phyloP scores from a whole-genome alignment of 2,113 vertebrate species.

The Larimichthys crocea region DNA sequence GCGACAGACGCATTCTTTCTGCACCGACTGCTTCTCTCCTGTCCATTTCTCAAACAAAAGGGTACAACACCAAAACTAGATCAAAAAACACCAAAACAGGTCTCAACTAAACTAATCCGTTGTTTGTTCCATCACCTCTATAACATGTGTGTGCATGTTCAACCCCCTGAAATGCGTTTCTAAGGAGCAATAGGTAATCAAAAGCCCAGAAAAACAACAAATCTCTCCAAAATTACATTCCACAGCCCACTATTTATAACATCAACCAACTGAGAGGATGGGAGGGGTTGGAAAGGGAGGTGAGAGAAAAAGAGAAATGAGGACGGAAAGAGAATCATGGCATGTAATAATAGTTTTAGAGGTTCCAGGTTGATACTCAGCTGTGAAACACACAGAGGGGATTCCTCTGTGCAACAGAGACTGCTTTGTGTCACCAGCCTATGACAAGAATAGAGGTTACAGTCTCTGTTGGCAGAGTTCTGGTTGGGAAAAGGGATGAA shows the following conservation, averaged over 20 bases:
- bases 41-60: conserved; percentile 22
- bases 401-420: conserved; percentile 61
- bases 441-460: conserved; percentile 35
- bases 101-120: not conserved
- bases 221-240: conserved; percentile 38
- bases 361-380: conserved; percentile 57
- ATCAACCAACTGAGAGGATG: conserved; percentile 4
- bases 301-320: conserved; percentile 28
- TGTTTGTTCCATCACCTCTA: not conserved
- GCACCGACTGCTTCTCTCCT: conserved; percentile 49
- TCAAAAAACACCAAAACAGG: not conserved
- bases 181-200: not conserved
- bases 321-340: conserved; percentile 34
- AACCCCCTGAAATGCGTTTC: not conserved
- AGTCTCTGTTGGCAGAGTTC: conserved; percentile 25
- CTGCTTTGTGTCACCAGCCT: conserved; percentile 55
- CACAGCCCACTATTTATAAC: conserved; percentile 54
- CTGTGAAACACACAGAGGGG: conserved; percentile 49
- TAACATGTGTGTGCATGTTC: not conserved
- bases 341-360: conserved; percentile 56
- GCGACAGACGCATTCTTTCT: conserved; percentile 72
- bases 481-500: conserved; percentile 7
- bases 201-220: conserved; percentile 27
- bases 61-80: not conserved
- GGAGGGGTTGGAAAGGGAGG: conserved; percentile 31